phyloP scores from a whole-genome alignment of 2,797 vertebrate genomes.

The Sebastes iracundus region DNA sequence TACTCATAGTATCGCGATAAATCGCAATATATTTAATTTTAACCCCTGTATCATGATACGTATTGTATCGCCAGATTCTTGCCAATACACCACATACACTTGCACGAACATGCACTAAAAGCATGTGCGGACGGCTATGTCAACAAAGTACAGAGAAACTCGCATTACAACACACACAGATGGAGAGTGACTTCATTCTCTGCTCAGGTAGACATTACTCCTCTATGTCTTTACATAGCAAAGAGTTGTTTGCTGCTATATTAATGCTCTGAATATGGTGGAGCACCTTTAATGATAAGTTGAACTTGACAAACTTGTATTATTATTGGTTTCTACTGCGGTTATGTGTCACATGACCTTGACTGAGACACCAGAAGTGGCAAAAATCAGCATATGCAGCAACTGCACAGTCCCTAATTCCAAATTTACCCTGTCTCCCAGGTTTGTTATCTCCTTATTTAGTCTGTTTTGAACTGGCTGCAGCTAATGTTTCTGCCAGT shows the following conservation, averaged over 20 bases:
- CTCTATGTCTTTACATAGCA: background rate
- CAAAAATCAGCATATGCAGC: slow-evolving; percentile 13
- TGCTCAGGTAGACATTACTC: background rate
- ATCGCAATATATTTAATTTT: no score
- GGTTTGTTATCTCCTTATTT: slow-evolving; percentile 50
- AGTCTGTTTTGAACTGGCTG: slow-evolving; percentile 47
- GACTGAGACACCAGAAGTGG: background rate
- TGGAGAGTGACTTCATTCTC: background rate
- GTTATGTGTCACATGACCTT: slow-evolving; percentile 9
- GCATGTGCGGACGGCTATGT: background rate
- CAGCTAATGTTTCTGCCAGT: slow-evolving; percentile 67
- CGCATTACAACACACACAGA: background rate
- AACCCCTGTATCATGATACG: no score
- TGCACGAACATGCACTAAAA: background rate
- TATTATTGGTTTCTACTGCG: background rate
- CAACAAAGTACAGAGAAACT: background rate
- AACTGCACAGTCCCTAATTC: slow-evolving; percentile 1
- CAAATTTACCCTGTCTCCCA: slow-evolving; percentile 32
- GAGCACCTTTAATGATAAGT: background rate
- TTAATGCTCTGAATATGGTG: background rate
- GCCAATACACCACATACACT: no score
- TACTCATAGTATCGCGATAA: no score
- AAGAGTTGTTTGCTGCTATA: background rate
- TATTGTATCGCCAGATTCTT: no score
- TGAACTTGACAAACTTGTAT: background rate